A percentile compares a stretch with the other conserved stretches of the same genome.
Conservation (phyloP, 2,888 invertebrate genomes). For the Portevinia maculata region DNA sequence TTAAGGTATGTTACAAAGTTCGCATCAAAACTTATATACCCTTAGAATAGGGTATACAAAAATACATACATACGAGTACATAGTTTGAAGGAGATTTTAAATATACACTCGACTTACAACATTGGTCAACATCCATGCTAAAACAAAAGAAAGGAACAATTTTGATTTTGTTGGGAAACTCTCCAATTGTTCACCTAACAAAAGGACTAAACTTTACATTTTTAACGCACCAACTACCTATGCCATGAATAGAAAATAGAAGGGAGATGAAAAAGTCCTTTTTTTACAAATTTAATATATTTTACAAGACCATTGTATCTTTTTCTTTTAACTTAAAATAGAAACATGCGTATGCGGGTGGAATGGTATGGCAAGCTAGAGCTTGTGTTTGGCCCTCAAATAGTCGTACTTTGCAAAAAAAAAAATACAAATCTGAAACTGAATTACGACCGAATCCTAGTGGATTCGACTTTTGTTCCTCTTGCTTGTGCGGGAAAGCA, state of each 20-base stretch:
- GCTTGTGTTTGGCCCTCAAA: conserved; percentile 40
- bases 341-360: conserved; percentile 32
- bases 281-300: conserved; percentile 3
- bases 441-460: conserved; percentile 54
- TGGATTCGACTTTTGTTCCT: conserved; percentile 37
- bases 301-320: conserved; percentile 35
- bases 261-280: neutral
- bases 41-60: too few species aligned
- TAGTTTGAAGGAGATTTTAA: too few species aligned
- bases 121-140: neutral
- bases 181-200: conserved; percentile 35
- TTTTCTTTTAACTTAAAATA: conserved; percentile 57
- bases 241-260: neutral
- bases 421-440: conserved; percentile 19
- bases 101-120: too few species aligned
- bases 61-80: too few species aligned
- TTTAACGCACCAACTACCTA: conserved; percentile 49
- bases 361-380: neutral
- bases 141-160: conserved; percentile 47
- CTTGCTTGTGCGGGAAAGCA: conserved; percentile 28
- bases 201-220: conserved; percentile 52
- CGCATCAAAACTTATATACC: too few species aligned
- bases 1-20: too few species aligned
- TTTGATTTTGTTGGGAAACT: conserved; percentile 43
- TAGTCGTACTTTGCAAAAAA: neutral